Conservation (phyloP, 2,113 vertebrate species). For the Sturnira hondurensis region DNA sequence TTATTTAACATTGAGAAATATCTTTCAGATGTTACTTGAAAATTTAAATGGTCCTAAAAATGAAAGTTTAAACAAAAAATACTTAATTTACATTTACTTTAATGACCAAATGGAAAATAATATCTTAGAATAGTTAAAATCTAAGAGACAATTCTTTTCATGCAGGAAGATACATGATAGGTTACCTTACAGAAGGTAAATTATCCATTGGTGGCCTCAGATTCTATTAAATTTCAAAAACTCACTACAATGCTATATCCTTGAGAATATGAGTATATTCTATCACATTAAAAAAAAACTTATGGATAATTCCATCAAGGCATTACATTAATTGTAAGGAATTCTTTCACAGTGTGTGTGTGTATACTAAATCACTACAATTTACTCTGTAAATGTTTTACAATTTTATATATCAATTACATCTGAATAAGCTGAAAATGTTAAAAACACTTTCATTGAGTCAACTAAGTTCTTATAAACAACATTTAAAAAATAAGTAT, state of each 20-base stretch:
- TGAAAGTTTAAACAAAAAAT: background rate
- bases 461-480: background rate
- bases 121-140: background rate
- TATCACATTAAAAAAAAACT: background rate
- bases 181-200: background rate
- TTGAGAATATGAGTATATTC: background rate
- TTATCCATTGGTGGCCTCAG: background rate
- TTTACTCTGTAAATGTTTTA: background rate
- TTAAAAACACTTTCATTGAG: background rate
- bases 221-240: background rate
- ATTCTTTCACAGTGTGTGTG: background rate
- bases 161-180: background rate
- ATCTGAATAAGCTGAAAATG: background rate
- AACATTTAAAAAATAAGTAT: slow-evolving; percentile 1
- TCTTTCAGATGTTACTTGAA: background rate
- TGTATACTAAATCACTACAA: background rate
- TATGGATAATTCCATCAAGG: background rate
- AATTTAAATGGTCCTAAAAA: background rate
- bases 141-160: background rate
- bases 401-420: background rate
- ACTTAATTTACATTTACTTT: background rate
- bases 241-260: background rate
- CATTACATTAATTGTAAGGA: background rate
- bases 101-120: background rate
- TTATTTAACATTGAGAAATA: background rate